Evolutionary conservation across 2,888 invertebrate genomes (phyloP), one percentile per base, ranked within the genome.

Genomic region (Ectemnius continuus): DNA sequence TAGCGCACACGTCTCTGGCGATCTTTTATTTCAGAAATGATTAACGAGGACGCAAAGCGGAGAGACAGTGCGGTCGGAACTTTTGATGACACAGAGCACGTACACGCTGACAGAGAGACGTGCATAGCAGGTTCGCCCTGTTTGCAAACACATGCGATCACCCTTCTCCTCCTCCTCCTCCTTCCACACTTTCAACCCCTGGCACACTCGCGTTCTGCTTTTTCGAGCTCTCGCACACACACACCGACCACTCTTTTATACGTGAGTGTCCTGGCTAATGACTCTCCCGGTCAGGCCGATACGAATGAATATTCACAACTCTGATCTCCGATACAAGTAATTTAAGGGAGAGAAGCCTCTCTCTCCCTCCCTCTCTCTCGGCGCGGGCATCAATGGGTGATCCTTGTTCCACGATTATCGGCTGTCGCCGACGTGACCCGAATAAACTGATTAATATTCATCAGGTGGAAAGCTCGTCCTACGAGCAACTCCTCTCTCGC

Each of bases 21-120:
- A 57, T 52, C 68, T 47, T 61, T 67, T 64, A 48, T 47, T 48
- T 61, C 69, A 67, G 64, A 79, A 81, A 83, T 86, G 86, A 86
- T 86, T 86, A 86, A 86, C 85, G 86, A 86, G 78, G 70, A 36
- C 61, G 69, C 61, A 61, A 60, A 59, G 45, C 20, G 63, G 73
- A 78, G 77, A 78, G 59, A 67, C 14, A 16, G 52, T 52, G n/a
- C 16, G n/a, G 4, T 16, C 52, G 14, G 78, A 81, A 85, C 79
- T 85, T 86, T 83, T 78, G 79, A 84, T 77, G 76, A 84, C 73
- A 80, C 79, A 78, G 80, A 69, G 83, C 85, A 80, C 83, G 84
- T 79, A 78, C 70, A 3, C 23, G 78, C 23, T 23, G 23, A 23
- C 23, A 67, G 58, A 63, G 69, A 78, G 75, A 78, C 66, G 78